phyloP scores from a whole-genome alignment of 2,113 vertebrate species.

The Willisornis vidua region DNA sequence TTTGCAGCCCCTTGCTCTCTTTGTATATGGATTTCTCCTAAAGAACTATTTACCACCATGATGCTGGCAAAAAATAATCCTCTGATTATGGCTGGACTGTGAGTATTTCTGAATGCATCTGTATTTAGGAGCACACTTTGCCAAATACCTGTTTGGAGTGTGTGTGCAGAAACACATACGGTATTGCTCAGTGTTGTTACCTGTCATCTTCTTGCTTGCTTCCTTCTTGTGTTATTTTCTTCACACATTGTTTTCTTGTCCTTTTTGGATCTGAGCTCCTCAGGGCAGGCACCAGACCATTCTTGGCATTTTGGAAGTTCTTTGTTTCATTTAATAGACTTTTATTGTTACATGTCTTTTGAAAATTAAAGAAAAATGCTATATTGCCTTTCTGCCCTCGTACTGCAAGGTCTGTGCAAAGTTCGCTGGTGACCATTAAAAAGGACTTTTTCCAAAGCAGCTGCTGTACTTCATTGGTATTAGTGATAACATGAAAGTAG shows the following conservation, averaged over 20 bases:
- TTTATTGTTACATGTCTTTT: background rate
- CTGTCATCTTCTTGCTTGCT: background rate
- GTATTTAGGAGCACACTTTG: background rate
- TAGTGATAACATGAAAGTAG: background rate
- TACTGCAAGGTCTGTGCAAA: background rate
- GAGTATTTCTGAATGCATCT: background rate
- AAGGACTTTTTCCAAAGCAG: background rate
- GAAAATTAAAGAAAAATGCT: background rate
- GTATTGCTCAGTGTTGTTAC: background rate
- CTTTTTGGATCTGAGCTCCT: background rate
- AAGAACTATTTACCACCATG: background rate
- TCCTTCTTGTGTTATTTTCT: background rate
- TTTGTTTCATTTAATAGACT: background rate
- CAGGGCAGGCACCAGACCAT: background rate
- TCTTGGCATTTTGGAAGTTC: background rate
- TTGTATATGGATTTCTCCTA: background rate
- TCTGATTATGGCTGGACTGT: background rate
- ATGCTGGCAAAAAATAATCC: background rate
- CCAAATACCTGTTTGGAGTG: background rate
- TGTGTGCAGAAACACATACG: background rate
- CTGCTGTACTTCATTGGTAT: background rate
- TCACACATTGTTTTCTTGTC: accelerated
- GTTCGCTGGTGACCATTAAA: background rate
- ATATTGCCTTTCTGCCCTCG: background rate
- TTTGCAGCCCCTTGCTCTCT: conserved; percentile 10